Conservation (phyloP, 1,140 invertebrate genomes). For the Elymnias hypermnestra region DNA sequence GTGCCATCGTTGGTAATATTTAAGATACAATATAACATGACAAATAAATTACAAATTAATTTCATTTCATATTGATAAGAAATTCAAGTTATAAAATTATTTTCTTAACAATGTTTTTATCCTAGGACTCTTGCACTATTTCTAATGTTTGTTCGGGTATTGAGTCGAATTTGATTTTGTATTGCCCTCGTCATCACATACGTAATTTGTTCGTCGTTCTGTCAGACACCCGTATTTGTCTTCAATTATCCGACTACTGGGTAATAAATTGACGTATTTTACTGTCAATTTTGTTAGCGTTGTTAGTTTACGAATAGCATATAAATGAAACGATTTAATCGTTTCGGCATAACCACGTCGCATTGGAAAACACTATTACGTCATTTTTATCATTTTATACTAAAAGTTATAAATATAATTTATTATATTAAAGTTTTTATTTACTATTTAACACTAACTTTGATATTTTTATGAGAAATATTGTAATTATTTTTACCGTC, state of each 20-base stretch:
- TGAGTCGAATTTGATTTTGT: slow-evolving; percentile 19
- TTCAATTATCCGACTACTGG: neutral
- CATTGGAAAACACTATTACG: neutral
- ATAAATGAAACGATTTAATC: neutral
- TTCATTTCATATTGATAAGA: too few species aligned
- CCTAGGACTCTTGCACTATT: neutral
- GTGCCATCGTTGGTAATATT: too few species aligned
- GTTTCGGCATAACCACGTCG: neutral
- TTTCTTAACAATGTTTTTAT: neutral
- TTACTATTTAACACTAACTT: too few species aligned
- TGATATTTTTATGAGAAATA: too few species aligned
- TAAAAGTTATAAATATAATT: neutral
- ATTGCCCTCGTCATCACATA: slow-evolving; percentile 16
- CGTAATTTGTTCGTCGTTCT: slow-evolving; percentile 2
- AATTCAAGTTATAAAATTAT: neutral
- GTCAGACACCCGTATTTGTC: slow-evolving; percentile 5
- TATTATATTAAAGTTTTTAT: too few species aligned
- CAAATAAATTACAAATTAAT: too few species aligned
- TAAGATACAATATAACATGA: too few species aligned
- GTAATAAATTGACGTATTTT: neutral
- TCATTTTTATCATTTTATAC: neutral
- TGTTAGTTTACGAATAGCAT: neutral
- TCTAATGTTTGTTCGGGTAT: slow-evolving; percentile 20
- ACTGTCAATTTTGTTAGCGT: neutral
- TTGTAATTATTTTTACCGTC: too few species aligned